Percentiles rank a stretch among this genome's conserved stretches.
Conservation (phyloP, 2,113 vertebrate species). For the Ascaphus truei region DNA sequence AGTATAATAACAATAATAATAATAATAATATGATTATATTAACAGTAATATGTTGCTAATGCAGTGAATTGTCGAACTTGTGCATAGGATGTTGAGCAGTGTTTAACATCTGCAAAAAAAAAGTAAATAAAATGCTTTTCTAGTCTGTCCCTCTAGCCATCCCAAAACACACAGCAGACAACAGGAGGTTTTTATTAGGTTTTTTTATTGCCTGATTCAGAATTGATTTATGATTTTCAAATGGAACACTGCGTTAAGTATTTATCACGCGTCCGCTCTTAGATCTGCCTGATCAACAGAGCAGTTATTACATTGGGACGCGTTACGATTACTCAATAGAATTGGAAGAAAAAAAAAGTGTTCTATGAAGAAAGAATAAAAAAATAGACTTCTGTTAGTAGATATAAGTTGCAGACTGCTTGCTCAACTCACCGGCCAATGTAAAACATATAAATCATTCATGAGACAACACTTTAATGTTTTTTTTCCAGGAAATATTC, state of each 20-base stretch:
- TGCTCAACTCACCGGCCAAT: conserved; percentile 3
- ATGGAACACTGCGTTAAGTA: not conserved
- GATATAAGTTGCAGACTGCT: not conserved
- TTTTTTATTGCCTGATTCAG: not conserved
- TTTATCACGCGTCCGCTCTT: not conserved
- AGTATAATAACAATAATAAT: too few species aligned
- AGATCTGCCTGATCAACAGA: not conserved
- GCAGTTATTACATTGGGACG: not conserved
- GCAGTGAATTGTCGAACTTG: too few species aligned
- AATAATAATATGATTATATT: too few species aligned
- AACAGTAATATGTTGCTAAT: too few species aligned
- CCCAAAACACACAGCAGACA: not conserved
- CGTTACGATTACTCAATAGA: not conserved
- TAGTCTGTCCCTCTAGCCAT: not conserved
- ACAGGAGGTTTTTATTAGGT: not conserved
- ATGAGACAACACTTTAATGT: conserved; percentile 18
- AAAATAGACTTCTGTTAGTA: not conserved
- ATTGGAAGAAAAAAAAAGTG: not conserved
- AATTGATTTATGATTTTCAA: not conserved
- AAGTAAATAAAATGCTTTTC: not conserved
- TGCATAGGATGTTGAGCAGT: too few species aligned
- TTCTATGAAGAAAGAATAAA: not conserved
- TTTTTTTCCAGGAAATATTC: conserved; percentile 23
- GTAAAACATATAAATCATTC: conserved; percentile 17
- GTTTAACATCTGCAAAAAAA: too few species aligned